phyloP scores from a whole-genome alignment of 2,888 invertebrate species.

The Gryllus longicercus region DNA sequence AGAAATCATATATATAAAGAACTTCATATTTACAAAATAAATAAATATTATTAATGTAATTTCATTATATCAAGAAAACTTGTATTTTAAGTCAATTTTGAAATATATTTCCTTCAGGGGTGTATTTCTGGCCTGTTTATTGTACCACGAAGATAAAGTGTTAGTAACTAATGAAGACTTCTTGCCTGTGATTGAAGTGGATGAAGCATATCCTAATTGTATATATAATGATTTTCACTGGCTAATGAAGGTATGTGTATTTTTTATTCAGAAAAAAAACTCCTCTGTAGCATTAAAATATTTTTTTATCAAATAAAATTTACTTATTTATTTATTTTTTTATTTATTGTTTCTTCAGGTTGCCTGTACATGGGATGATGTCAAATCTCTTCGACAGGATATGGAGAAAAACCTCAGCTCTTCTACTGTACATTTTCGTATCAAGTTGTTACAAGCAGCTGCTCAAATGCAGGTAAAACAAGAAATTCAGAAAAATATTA shows the following conservation, averaged over 20 bases:
- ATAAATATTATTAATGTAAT: no score
- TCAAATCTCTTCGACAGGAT: no score
- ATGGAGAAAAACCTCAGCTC: no score
- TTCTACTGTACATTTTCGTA: no score
- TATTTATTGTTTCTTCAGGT: constrained; percentile 54
- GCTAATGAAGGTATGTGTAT: constrained; percentile 79
- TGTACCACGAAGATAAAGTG: constrained; percentile 94
- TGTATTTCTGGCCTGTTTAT: constrained; percentile 85
- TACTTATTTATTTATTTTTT: neutral
- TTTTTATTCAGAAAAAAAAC: neutral
- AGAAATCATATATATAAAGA: no score
- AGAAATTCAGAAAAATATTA: no score
- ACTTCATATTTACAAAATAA: no score
- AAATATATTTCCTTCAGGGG: constrained; percentile 60
- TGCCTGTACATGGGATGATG: constrained; percentile 95
- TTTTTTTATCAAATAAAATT: neutral
- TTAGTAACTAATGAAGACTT: constrained; percentile 96
- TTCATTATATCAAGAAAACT: no score
- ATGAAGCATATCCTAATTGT: constrained; percentile 91
- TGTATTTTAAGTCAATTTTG: neutral
- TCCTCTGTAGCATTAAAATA: no score
- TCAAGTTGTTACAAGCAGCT: no score
- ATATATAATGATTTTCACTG: constrained; percentile 91
- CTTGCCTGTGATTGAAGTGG: constrained; percentile 93
- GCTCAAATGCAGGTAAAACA: constrained; percentile 71